Base-by-base conservation (phyloP, 2,797 vertebrate genomes). In the Okamejei kenojei region DNA sequence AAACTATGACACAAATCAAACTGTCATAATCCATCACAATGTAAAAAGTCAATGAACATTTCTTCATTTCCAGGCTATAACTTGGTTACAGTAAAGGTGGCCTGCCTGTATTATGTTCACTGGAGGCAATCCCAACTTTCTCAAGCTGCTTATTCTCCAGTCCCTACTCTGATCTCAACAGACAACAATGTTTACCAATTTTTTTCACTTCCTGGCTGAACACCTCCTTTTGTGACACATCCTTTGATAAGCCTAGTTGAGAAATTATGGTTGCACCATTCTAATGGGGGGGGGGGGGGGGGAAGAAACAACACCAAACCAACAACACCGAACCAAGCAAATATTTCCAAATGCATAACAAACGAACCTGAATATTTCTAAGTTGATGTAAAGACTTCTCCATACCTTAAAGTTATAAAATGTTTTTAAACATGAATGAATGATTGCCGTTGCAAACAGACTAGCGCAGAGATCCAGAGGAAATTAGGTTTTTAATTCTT, bases 1-100 rank as follows among this genome's bases (percentile, higher is more conserved):
- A 92, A 92, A 92, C 71, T 74, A 92, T 92, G 90, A 92, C 90
- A 92, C 90, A 92, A 92, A 92, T 92, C 90, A 92, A 92, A 92
- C 71, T 92, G 90, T 71, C 90, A 92, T 92, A 92, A 92, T 92
- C 90, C 90, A 92, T 92, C 90, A 92, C 71, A 76, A 92, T 76
- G 90, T 76, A 92, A 92, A 92, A 92, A 92, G 90, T 92, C 90
- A 92, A 92, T 92, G 90, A 74, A 76, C 90, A 92, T 76, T 92
- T 92, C 90, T 92, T 92, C 90, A 92, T 92, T 92, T 92, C 90
- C 68, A 92, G 71, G 90, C 65, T 90, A 45, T 90, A 90, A 90
- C 90, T 92, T 92, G 32, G 88, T 90, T 73, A 90, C 71, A 76
- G 90, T 54, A 76, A 92, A 92, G 71, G 90, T 92, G 38, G 90